A percentile compares a stretch with the other conserved stretches of the same genome.
phyloP scores from a whole-genome alignment of 2,888 invertebrate genomes.

The Daptonema setosum region DNA sequence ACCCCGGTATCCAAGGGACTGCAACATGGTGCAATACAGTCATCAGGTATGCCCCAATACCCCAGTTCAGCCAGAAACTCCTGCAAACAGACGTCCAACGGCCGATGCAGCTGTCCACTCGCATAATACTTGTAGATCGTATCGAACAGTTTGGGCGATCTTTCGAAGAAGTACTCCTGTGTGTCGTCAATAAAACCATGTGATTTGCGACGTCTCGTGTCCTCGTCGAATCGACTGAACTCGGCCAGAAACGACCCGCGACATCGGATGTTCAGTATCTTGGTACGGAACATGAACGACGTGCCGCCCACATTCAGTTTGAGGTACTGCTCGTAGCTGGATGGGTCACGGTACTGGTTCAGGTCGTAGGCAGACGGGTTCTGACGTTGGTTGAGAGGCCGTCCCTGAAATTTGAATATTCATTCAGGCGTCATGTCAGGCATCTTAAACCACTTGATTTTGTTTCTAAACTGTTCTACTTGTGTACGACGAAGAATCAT shows the following conservation, averaged over 20 bases:
- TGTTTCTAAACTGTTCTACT: too few species aligned
- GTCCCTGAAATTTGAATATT: too few species aligned
- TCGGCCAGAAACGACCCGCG: neutral
- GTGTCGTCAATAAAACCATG: slow-evolving; percentile 11
- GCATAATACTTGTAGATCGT: slow-evolving; percentile 21
- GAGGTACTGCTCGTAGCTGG: slow-evolving; percentile 2
- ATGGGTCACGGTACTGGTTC: neutral
- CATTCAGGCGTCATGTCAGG: too few species aligned
- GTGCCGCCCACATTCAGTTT: slow-evolving; percentile 17
- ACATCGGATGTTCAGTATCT: neutral
- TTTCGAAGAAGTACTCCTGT: slow-evolving; percentile 24
- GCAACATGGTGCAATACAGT: slow-evolving; percentile 18
- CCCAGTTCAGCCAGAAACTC: slow-evolving; percentile 11
- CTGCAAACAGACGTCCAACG: neutral
- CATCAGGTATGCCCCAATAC: slow-evolving; percentile 20
- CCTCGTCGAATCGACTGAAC: neutral
- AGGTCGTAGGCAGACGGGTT: too few species aligned
- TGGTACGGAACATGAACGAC: slow-evolving; percentile 8
- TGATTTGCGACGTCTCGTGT: neutral
- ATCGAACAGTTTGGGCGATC: slow-evolving; percentile 20
- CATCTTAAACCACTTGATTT: too few species aligned
- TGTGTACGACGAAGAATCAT: too few species aligned
- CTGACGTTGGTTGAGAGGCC: too few species aligned
- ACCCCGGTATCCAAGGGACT: slow-evolving; percentile 11
- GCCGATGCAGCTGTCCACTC: slow-evolving; percentile 14